Evolutionary conservation across 2,113 vertebrate genomes (phyloP).

Genomic region (Sebastes schlegelii): DNA sequence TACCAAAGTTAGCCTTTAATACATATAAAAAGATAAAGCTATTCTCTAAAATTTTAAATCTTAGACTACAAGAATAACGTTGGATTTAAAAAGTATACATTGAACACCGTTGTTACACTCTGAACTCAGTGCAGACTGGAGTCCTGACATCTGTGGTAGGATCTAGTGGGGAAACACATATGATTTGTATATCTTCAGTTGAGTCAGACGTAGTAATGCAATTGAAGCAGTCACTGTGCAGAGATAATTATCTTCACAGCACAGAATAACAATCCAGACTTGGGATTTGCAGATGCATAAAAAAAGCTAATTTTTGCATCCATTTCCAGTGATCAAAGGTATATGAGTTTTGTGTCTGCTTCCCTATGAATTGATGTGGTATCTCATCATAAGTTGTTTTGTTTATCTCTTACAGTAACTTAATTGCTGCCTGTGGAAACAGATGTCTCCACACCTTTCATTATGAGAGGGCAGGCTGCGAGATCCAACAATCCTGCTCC

Average conservation of each 20-base stretch:
- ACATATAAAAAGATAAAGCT: too few relatives aligned
- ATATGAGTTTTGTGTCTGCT: conserved; percentile 36
- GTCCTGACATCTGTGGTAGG: background rate
- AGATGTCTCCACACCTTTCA: conserved; percentile 78
- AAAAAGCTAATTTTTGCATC: conserved; percentile 56
- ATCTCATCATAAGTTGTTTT: conserved; percentile 76
- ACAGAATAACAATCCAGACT: conserved; percentile 29
- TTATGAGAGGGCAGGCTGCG: conserved; percentile 61
- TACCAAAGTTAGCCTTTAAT: too few relatives aligned
- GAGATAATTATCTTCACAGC: conserved; percentile 59
- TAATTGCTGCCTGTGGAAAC: conserved; percentile 80
- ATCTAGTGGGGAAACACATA: too few relatives aligned
- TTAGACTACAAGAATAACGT: background rate
- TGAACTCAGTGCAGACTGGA: background rate
- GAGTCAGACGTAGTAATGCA: conserved; percentile 7
- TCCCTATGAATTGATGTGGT: conserved; percentile 48
- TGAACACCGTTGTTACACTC: background rate
- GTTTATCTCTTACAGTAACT: conserved; percentile 75
- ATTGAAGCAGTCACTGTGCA: conserved; percentile 37
- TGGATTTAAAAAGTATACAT: background rate
- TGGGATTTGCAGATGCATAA: conserved; percentile 35
- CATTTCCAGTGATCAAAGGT: conserved; percentile 69
- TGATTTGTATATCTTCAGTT: background rate
- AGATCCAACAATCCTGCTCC: conserved; percentile 69
- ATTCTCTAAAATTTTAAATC: background rate